These are phyloP conservation scores for Salarias fasciatus DNA, from an alignment of 2,797 vertebrate species.

Conservation along the genomic window DNA sequence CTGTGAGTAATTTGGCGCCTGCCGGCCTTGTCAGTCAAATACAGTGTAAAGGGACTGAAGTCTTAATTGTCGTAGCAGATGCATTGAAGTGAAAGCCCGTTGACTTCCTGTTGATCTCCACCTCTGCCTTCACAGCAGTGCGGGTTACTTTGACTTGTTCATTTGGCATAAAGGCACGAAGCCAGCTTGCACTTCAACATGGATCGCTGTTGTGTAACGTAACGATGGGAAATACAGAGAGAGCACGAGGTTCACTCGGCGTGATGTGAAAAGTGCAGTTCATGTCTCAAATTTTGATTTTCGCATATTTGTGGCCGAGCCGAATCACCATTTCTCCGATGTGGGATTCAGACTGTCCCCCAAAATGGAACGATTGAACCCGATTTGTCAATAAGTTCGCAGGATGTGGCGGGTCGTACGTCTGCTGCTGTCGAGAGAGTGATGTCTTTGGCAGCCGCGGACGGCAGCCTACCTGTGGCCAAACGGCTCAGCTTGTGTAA, in stretches of 20 bases:
- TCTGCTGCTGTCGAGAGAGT: constrained; percentile 8
- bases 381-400: constrained; percentile 32
- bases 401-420: constrained; percentile 20
- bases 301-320: constrained; percentile 55
- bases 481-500: constrained; percentile 7
- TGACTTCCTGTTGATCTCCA: constrained; percentile 59
- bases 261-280: constrained; percentile 66
- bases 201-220: constrained; percentile 68
- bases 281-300: constrained; percentile 49
- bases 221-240: constrained; percentile 60
- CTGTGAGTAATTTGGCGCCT: constrained; percentile 67
- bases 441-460: constrained; percentile 4
- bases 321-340: constrained; percentile 36
- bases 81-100: constrained; percentile 53
- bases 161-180: constrained; percentile 50
- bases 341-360: constrained; percentile 35
- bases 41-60: constrained; percentile 46
- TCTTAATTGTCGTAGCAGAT: constrained; percentile 60
- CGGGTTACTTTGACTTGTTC: constrained; percentile 64
- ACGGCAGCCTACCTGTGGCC: constrained; percentile 13
- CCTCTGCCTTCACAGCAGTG: constrained; percentile 50
- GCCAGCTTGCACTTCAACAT: constrained; percentile 60
- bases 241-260: constrained; percentile 66
- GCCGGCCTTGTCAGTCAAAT: constrained; percentile 70
- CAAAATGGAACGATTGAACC: constrained; percentile 38